Evolutionary conservation across 2,797 vertebrate species (phyloP).

Genomic region (Iguana delicatissima): DNA sequence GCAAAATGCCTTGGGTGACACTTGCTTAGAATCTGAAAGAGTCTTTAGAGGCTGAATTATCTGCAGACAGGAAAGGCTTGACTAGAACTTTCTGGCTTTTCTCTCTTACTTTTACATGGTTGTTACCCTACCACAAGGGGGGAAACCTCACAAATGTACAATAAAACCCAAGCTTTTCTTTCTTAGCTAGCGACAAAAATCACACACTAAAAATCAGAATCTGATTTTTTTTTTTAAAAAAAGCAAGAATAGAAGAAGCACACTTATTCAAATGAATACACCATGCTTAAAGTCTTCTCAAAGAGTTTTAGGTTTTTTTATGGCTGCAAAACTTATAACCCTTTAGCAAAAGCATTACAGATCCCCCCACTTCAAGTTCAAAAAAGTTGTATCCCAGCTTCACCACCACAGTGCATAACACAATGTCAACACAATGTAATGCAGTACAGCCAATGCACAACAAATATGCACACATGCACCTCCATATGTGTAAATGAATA

Average conservation of each 20-base stretch:
- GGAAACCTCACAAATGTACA: not conserved
- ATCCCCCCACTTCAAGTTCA: not conserved
- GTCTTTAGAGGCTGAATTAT: not conserved
- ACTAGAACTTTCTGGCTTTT: not conserved
- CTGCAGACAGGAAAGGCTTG: not conserved
- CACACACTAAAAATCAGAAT: not conserved
- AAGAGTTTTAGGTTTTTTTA: no score
- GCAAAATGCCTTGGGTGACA: not conserved
- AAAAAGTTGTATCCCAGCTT: not conserved
- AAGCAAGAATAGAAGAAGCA: not conserved
- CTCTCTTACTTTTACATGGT: no score
- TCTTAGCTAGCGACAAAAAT: not conserved
- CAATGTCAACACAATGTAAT: not conserved
- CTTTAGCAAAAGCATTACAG: not conserved
- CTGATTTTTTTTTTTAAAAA: not conserved
- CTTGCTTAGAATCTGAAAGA: not conserved
- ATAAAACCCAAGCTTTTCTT: not conserved
- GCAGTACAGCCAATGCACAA: no score
- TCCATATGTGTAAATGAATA: constrained; percentile 28
- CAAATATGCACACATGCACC: not conserved
- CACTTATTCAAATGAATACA: not conserved
- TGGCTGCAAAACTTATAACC: not conserved
- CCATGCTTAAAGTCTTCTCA: not conserved
- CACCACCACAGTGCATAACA: not conserved
- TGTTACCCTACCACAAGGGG: no score